Conservation (phyloP, 1,140 invertebrate species). For the Drosophila saltans region DNA sequence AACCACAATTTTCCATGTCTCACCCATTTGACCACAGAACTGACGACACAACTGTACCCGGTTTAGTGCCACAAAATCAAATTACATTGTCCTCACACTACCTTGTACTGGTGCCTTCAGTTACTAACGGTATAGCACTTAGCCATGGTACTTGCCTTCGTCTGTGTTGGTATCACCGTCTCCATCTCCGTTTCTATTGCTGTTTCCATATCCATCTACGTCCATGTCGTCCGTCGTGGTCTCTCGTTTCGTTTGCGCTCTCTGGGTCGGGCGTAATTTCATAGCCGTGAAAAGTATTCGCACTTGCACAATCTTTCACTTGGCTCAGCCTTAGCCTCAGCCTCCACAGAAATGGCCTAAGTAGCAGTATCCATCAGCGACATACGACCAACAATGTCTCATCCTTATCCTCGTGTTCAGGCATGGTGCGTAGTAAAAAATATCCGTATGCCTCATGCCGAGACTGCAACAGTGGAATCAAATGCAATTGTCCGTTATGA, state of each 20-base stretch:
- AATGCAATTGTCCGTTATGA: background rate
- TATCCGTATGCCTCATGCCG: slow-evolving; percentile 7
- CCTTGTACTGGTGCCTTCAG: background rate
- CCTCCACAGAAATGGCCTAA: slow-evolving; percentile 45
- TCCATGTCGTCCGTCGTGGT: slow-evolving; percentile 9
- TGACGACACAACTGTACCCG: slow-evolving; percentile 47
- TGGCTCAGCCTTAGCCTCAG: slow-evolving; percentile 16
- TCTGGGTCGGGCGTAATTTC: slow-evolving; percentile 54
- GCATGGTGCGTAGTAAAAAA: slow-evolving; percentile 65
- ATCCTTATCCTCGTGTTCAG: slow-evolving; percentile 21
- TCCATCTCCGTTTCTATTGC: background rate
- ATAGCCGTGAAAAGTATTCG: slow-evolving; percentile 69
- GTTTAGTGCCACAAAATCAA: slow-evolving; percentile 61
- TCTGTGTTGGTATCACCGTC: background rate
- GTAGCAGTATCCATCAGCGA: slow-evolving; percentile 72
- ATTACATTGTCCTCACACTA: slow-evolving; percentile 53
- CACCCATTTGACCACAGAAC: background rate
- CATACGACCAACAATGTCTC: slow-evolving; percentile 65
- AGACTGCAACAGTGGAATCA: slow-evolving; percentile 41
- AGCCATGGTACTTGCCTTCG: slow-evolving; percentile 33
- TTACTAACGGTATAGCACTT: slow-evolving; percentile 18
- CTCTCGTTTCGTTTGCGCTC: background rate
- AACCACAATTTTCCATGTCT: background rate
- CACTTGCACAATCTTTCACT: slow-evolving; percentile 65
- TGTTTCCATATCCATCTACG: slow-evolving; percentile 17